Conservation (phyloP, 2,113 vertebrate species). For the Gallinago paraguaiae region DNA sequence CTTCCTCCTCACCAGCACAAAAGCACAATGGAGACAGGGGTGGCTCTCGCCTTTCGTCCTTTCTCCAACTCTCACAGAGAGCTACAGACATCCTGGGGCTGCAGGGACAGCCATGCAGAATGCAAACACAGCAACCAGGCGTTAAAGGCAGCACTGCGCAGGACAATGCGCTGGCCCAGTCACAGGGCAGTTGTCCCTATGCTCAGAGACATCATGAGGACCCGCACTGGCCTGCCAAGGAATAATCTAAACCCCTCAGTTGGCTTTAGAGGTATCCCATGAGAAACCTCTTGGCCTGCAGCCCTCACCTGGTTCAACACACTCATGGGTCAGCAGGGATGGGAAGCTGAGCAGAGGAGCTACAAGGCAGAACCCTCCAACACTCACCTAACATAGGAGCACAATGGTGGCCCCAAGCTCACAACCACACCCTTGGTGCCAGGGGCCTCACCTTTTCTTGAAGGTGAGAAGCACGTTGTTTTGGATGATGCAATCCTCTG, state of each 20-base stretch:
- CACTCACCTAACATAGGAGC: background rate
- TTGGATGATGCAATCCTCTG: slow-evolving; percentile 78
- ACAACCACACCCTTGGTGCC: no score
- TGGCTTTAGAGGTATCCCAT: background rate
- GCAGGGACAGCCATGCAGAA: background rate
- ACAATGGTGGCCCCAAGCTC: background rate
- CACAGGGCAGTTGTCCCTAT: background rate
- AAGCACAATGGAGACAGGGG: background rate
- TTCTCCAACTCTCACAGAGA: no score
- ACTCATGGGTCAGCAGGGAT: background rate
- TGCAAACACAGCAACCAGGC: background rate
- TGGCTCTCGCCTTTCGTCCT: background rate
- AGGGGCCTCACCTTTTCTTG: slow-evolving; percentile 58
- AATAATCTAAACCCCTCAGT: background rate
- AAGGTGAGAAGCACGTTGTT: slow-evolving; percentile 84
- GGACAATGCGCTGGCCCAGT: background rate
- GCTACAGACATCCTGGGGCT: background rate
- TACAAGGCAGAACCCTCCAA: background rate
- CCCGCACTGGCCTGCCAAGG: background rate
- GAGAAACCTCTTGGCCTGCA: background rate
- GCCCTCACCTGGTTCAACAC: background rate
- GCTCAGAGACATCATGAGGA: background rate
- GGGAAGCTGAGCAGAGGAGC: background rate
- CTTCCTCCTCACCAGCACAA: background rate
- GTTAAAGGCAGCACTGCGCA: background rate